Evolutionary conservation across 2,797 vertebrate species (phyloP).

Genomic region (Oryzias sinensis): DNA sequence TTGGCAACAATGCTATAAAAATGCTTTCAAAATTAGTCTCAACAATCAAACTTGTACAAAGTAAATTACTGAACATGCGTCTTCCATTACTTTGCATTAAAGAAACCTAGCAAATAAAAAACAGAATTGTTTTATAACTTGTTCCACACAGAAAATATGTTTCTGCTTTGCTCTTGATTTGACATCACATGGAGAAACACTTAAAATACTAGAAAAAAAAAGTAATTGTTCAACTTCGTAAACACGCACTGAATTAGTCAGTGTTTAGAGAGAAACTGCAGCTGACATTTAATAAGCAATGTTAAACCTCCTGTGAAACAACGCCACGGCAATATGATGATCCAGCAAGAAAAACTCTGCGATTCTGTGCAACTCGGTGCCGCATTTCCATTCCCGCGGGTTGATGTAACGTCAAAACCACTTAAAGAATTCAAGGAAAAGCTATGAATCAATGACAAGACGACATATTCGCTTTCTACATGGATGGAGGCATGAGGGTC

Average conservation of each 20-base stretch:
- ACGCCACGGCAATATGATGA: slow-evolving; percentile 4
- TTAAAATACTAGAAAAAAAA: no score
- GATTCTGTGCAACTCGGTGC: slow-evolving; percentile 19
- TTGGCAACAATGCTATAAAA: no score
- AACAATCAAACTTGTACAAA: neutral
- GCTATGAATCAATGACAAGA: slow-evolving; percentile 45
- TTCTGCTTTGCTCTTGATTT: neutral
- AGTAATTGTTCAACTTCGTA: no score
- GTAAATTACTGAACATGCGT: no score
- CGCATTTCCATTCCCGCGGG: slow-evolving; percentile 18
- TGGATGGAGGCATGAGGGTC: slow-evolving; percentile 30
- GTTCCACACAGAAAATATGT: no score
- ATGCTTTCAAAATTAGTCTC: no score
- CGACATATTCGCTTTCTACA: slow-evolving; percentile 43
- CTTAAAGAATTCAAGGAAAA: slow-evolving; percentile 45
- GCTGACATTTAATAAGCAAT: slow-evolving; percentile 10
- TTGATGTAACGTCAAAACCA: slow-evolving; percentile 39
- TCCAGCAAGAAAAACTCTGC: slow-evolving; percentile 16
- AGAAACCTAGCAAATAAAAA: no score
- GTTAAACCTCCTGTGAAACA: slow-evolving; percentile 1
- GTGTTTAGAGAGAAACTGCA: slow-evolving; percentile 4
- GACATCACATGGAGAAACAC: no score
- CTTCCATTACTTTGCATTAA: no score
- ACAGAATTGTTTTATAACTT: no score
- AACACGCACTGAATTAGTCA: neutral